A percentile compares a stretch with the other conserved stretches of the same genome.
Evolutionary conservation across 2,888 invertebrate species (phyloP).

Genomic region (Ischnus inquisitorius): DNA sequence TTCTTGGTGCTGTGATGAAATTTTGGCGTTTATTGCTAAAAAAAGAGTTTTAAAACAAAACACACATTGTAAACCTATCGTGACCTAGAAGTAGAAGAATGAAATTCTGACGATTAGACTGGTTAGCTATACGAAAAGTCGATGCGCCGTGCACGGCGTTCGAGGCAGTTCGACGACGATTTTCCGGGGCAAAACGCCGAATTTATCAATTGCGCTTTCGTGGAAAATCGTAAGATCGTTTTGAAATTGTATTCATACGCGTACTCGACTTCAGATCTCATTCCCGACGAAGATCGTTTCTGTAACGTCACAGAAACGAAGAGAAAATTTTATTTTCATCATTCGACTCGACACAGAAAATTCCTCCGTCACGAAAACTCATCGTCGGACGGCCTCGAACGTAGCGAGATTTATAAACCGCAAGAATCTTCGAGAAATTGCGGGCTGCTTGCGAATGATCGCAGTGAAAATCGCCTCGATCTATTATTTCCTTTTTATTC

Average conservation of each 20-base stretch:
- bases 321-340: background rate
- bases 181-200: background rate
- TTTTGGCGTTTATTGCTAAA: conserved; percentile 24
- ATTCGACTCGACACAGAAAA: background rate
- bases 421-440: conserved; percentile 59
- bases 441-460: conserved; percentile 67
- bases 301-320: background rate
- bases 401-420: conserved; percentile 74
- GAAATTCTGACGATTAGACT: conserved; percentile 33
- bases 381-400: conserved; percentile 33
- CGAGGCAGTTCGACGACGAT: conserved; percentile 16
- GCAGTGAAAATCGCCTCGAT: conserved; percentile 24
- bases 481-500: conserved; percentile 51
- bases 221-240: background rate
- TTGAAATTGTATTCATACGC: background rate
- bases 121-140: conserved; percentile 12
- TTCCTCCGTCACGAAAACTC: background rate
- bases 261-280: background rate
- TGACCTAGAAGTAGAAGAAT: conserved; percentile 33
- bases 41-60: conserved; percentile 15
- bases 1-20: conserved; percentile 59
- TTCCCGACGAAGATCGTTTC: background rate
- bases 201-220: background rate
- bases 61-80: conserved; percentile 27
- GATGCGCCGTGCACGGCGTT: background rate